Evolutionary conservation across 2,113 vertebrate genomes (phyloP), one percentile per base, ranked within the genome.

Genomic region (Plectropomus leopardus): DNA sequence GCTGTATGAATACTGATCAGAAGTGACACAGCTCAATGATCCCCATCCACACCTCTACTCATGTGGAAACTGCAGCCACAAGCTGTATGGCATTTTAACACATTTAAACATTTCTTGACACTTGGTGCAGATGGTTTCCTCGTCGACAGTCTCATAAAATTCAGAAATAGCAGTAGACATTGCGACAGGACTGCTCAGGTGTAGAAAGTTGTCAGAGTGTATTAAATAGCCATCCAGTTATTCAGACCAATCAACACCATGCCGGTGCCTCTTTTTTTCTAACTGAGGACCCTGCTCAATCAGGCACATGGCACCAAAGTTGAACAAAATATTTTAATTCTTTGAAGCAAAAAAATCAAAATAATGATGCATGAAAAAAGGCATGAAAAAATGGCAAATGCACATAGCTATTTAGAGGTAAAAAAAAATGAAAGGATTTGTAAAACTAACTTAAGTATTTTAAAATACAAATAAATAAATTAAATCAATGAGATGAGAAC

Each of bases 21-120:
- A 67, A 84, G 83, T 28, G 80, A 84, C 80, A 76, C 80, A 36
- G 78, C 44, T 83, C 86, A 80, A 0, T 40, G 73, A 81, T 70
- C 57, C 69, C 14, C 60, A 55, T 78, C 78, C 72, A 63, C 83
- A 77, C 71, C 71, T 77, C 48, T 32, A 11, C 14, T 63, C 72
- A 45, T 53, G 47, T 77, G 72, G 55, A 84, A 83, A 57, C 59
- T 72, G 61, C 57, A 69, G 63, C 68, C 48, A 61, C 61, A 54
- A 42, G 58, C 75, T 63, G 26, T 10, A 17, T 9, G 9, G 28
- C 75, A 28, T 17, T 80, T 85, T 54, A 71, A 65, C 61, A 55
- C 72, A 15, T 71, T 59, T 50, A 47, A 78, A 78, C 73, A 45
- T 64, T 76, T 23, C 19, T 47, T 57, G 55, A 5, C 44, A 78